Evolutionary conservation across 2,888 invertebrate species (phyloP).

Genomic region (Tillus elongatus): DNA sequence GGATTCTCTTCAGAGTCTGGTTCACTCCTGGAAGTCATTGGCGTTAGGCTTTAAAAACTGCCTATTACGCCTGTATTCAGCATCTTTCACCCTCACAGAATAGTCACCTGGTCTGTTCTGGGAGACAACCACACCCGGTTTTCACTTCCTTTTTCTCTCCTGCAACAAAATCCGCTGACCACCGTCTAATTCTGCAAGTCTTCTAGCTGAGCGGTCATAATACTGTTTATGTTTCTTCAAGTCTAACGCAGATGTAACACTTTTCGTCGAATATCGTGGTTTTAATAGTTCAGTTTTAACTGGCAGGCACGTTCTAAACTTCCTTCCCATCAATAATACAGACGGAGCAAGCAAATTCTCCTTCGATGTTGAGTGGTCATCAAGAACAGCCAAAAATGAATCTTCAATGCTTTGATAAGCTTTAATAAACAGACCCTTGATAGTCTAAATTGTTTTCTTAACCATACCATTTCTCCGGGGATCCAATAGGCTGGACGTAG

Average conservation of each 20-base stretch:
- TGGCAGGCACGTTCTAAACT: slow-evolving; percentile 2
- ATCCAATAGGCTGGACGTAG: slow-evolving; percentile 2
- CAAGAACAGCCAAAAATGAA: slow-evolving; percentile 1
- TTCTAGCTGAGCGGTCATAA: not conserved
- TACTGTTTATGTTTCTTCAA: not conserved
- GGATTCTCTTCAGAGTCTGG: not conserved
- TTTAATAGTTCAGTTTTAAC: too few species aligned
- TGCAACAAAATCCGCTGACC: not conserved
- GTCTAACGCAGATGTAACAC: not conserved
- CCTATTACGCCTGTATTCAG: slow-evolving; percentile 4
- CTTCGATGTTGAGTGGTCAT: not conserved
- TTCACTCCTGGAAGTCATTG: too few species aligned
- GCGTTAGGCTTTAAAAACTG: not conserved
- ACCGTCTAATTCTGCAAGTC: not conserved
- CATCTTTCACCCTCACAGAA: slow-evolving; percentile 2
- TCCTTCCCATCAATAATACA: slow-evolving; percentile 3
- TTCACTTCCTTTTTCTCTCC: slow-evolving; percentile 3
- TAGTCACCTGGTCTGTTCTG: slow-evolving; percentile 2
- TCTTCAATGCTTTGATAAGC: slow-evolving; percentile 2
- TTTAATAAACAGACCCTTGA: slow-evolving; percentile 3
- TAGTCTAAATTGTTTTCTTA: slow-evolving; percentile 3
- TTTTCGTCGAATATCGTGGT: slow-evolving; percentile 1
- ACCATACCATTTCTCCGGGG: slow-evolving; percentile 1
- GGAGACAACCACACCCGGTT: not conserved
- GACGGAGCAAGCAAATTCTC: not conserved